These are phyloP conservation scores for Smutsia gigantea DNA, from an alignment of 2,797 vertebrate genomes.

Conservation along the genomic window DNA sequence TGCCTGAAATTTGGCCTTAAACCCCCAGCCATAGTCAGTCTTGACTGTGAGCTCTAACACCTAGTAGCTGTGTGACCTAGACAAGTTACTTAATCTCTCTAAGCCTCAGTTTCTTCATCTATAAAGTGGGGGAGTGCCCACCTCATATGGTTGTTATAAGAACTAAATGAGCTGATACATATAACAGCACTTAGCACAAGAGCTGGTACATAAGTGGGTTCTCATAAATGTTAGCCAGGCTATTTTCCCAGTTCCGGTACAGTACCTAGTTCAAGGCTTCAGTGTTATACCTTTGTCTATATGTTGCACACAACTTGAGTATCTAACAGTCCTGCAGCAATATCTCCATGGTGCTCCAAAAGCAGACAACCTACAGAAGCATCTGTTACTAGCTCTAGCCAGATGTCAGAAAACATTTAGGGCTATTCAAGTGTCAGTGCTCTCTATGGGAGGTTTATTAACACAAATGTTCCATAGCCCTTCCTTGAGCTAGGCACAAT, in stretches of 20 bases:
- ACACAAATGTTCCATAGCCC: conserved; percentile 11
- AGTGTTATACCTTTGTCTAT: conserved; percentile 13
- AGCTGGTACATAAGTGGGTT: background rate
- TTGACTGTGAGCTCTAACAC: background rate
- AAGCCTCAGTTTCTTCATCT: conserved; percentile 23
- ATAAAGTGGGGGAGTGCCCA: background rate
- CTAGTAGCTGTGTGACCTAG: background rate
- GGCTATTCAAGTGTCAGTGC: conserved; percentile 45
- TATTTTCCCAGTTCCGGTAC: background rate
- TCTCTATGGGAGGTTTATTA: conserved; percentile 68
- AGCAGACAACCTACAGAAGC: conserved; percentile 44
- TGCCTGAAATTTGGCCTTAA: background rate
- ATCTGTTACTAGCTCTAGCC: conserved; percentile 49
- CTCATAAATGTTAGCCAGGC: background rate
- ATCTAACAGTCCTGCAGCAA: conserved; percentile 6
- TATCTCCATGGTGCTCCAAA: conserved; percentile 23
- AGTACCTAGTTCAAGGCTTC: conserved; percentile 41
- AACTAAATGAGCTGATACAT: background rate
- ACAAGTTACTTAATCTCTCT: background rate
- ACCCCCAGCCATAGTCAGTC: background rate
- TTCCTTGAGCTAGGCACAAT: conserved; percentile 39
- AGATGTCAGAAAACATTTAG: conserved; percentile 69
- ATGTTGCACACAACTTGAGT: background rate
- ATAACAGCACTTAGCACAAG: background rate
- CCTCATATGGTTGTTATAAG: background rate